Evolutionary conservation across 2,113 vertebrate species (phyloP).

Genomic region (Muntiacus muntjak): DNA sequence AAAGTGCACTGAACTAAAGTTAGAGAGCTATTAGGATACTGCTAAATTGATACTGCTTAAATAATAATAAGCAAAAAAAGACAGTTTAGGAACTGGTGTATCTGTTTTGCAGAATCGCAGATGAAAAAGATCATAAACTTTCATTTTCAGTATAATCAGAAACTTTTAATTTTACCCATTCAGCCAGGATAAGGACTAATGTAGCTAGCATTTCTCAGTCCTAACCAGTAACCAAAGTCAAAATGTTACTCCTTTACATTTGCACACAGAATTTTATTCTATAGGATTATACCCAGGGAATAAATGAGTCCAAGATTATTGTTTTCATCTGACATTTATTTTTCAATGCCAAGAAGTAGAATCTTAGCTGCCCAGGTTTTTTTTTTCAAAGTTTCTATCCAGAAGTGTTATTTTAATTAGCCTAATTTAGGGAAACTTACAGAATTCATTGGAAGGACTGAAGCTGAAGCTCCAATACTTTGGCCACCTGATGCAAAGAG

Average conservation of each 20-base stretch:
- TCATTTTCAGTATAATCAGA: background rate
- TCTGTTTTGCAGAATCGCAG: background rate
- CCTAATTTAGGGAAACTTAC: background rate
- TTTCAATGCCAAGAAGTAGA: background rate
- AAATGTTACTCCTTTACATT: background rate
- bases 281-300: background rate
- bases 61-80: background rate
- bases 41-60: background rate
- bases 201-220: background rate
- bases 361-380: background rate
- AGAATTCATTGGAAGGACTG: too few relatives aligned
- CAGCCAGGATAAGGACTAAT: background rate
- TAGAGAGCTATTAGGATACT: background rate
- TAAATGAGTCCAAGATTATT: background rate
- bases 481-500: too few relatives aligned
- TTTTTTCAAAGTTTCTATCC: background rate
- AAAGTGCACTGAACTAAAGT: background rate
- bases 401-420: constrained; percentile 3
- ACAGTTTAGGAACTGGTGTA: background rate
- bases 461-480: too few relatives aligned
- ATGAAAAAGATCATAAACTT: background rate
- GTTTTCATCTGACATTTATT: background rate
- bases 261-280: background rate
- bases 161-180: background rate
- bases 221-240: constrained; percentile 9